Conservation (phyloP, 2,888 invertebrate species). For the Unio delphinus region DNA sequence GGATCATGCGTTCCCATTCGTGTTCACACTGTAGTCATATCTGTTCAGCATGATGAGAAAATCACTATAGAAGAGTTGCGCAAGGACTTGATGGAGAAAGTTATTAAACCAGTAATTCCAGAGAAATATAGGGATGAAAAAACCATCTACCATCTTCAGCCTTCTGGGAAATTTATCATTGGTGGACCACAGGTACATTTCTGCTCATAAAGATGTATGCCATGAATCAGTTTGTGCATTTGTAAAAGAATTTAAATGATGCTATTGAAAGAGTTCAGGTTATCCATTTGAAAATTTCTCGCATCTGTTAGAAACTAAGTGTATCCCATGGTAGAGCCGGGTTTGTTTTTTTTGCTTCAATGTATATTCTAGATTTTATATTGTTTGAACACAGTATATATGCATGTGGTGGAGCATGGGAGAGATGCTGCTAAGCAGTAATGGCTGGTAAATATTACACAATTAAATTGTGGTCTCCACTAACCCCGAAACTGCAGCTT, state of each 20-base stretch:
- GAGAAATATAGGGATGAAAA: conserved; percentile 89
- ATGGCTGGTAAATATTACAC: too few relatives aligned
- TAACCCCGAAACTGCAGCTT: too few relatives aligned
- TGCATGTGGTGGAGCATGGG: too few relatives aligned
- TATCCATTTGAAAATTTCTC: background rate
- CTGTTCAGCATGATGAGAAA: conserved; percentile 95
- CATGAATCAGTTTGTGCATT: too few relatives aligned
- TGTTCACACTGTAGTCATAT: conserved; percentile 98
- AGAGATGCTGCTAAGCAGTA: too few relatives aligned
- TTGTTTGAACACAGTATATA: too few relatives aligned
- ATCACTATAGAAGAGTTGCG: conserved; percentile 87
- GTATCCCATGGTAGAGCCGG: too few relatives aligned
- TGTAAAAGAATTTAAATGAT: too few relatives aligned
- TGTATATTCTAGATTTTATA: too few relatives aligned
- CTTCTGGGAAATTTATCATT: conserved; percentile 95
- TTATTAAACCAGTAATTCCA: conserved; percentile 93
- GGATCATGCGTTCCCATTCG: conserved; percentile 95
- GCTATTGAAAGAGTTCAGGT: background rate
- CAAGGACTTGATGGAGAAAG: conserved; percentile 88
- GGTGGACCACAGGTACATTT: conserved; percentile 92
- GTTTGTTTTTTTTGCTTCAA: too few relatives aligned
- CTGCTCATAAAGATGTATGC: too few relatives aligned
- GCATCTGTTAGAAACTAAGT: background rate
- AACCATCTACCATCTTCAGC: conserved; percentile 97
- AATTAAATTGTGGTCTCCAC: too few relatives aligned